phyloP scores from a whole-genome alignment of 2,113 vertebrate genomes.

The Vidua chalybeata region DNA sequence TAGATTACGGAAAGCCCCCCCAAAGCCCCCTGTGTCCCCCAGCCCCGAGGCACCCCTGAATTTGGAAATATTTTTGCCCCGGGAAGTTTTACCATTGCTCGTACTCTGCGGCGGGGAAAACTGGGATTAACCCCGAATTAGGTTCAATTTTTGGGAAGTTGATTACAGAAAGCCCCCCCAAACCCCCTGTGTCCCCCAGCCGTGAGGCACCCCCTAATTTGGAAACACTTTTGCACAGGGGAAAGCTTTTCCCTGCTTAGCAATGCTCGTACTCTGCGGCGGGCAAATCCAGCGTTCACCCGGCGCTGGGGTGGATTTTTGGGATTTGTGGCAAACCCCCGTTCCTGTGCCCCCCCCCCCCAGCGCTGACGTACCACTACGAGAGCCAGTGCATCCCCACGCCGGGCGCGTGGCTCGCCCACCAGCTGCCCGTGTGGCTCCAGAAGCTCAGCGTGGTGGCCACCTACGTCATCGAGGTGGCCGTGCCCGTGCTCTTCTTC shows the following conservation, averaged over 20 bases:
- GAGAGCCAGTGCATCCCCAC: slow-evolving; percentile 95
- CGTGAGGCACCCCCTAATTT: not conserved
- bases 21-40: not conserved
- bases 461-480: slow-evolving; percentile 86
- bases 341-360: not conserved
- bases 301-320: accelerated
- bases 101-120: too few relatives aligned
- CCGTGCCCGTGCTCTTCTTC: slow-evolving; percentile 84
- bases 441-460: slow-evolving; percentile 88
- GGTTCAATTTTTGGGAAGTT: too few relatives aligned
- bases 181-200: not conserved
- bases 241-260: accelerated
- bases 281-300: accelerated
- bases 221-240: too few relatives aligned
- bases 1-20: too few relatives aligned
- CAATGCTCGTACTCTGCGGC: accelerated
- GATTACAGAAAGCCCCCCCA: too few relatives aligned
- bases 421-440: slow-evolving; percentile 89
- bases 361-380: slow-evolving; percentile 93
- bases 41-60: not conserved
- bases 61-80: too few relatives aligned
- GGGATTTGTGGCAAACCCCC: not conserved
- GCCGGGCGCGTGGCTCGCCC: slow-evolving; percentile 85
- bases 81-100: too few relatives aligned
- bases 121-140: too few relatives aligned